Evolutionary conservation across 2,113 vertebrate species (phyloP), one percentile per base, ranked within the genome.

Genomic region (Muscicapa adusta): DNA sequence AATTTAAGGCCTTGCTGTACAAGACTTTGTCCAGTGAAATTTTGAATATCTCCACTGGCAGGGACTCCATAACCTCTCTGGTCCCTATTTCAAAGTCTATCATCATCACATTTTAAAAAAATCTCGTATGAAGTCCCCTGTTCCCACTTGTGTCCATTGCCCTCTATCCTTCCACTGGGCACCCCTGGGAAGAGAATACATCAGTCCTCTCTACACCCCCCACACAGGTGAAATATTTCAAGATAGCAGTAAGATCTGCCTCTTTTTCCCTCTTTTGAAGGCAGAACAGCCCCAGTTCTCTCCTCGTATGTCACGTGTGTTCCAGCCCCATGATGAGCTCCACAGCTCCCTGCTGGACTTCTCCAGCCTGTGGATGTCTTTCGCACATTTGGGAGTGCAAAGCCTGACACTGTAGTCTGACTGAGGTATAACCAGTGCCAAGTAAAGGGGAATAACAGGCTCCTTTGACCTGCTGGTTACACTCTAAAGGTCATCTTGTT

Each of bases 351-450:
- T 62, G 51, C n/a, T 42, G 26, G 13, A 38, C 25, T 62, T 0
- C 4, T 73, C 31, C 31, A 31, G 17, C 0, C 0, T 33, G 23
- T 33, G 2, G 0, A 18, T 34, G n/a, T 25, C 33, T 38, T 78
- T 50, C 19, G 20, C 5, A 2, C 2, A 50, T 23, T 10, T 15
- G 2, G 7, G 14, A 63, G 25, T 8, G 14, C 24, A 54, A 58
- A 28, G 51, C 36, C 38, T 74, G 26, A n/a, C 15, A 5, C 9
- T 51, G 16, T 7, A 54, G 16, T 45, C 25, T 18, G 2, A 47
- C 1, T 29, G 62, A 79, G 6, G 12, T 33, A 50, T 28, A 23
- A 29, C 6, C 34, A 34, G 29, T 13, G 33, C 26, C 25, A 47
- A 48, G 24, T 3, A 72, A 71, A 60, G 7, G 24, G 13, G 16